phyloP scores from a whole-genome alignment of 1,140 invertebrate genomes.

The Papilio aristodemus region DNA sequence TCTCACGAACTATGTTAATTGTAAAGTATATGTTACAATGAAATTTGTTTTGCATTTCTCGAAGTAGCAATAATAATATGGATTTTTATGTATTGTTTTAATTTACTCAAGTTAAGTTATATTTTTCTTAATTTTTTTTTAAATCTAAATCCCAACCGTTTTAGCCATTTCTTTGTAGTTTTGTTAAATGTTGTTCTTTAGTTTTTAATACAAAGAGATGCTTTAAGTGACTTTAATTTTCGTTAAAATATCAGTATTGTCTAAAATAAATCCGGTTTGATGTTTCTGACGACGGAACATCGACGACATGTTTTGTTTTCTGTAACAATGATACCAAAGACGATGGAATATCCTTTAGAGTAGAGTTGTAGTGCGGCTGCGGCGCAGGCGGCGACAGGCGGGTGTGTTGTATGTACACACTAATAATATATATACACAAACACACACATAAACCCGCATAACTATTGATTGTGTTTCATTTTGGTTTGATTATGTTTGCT shows the following conservation, averaged over 20 bases:
- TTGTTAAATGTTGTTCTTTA: slow-evolving; percentile 72
- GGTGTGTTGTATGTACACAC: no score
- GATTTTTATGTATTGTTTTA: slow-evolving; percentile 16
- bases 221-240: slow-evolving; percentile 74
- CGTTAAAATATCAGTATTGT: slow-evolving; percentile 73
- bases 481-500: no score
- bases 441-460: no score
- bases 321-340: slow-evolving; percentile 78
- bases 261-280: slow-evolving; percentile 55
- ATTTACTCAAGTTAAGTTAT: slow-evolving; percentile 16
- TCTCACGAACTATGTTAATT: neutral
- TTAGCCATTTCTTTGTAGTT: slow-evolving; percentile 58
- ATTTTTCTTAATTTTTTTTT: slow-evolving; percentile 33
- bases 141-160: slow-evolving; percentile 52
- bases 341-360: slow-evolving; percentile 73
- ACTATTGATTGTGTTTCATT: no score
- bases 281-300: slow-evolving; percentile 52
- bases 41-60: slow-evolving; percentile 19
- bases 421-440: no score
- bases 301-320: slow-evolving; percentile 66
- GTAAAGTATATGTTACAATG: neutral
- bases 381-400: neutral
- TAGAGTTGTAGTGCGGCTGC: slow-evolving; percentile 54
- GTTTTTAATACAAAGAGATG: slow-evolving; percentile 66
- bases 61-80: slow-evolving; percentile 12